A percentile compares a stretch with the other conserved stretches of the same genome.
Conservation (phyloP, 2,888 invertebrate genomes). For the Eurytoma californica region DNA sequence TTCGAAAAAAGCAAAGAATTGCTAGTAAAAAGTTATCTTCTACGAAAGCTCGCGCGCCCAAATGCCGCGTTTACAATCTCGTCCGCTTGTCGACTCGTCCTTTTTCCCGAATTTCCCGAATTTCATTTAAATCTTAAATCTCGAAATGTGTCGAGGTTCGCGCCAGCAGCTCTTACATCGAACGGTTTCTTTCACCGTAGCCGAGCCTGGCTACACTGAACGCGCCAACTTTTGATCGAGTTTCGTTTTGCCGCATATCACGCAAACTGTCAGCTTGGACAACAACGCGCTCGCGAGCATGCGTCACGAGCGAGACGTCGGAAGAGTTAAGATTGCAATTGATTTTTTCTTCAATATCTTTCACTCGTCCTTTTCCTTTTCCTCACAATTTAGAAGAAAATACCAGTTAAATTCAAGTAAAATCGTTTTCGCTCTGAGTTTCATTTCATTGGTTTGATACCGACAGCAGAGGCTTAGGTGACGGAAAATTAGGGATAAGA, state of each 20-base stretch:
- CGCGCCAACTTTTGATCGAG: conserved; percentile 46
- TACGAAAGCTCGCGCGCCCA: background rate
- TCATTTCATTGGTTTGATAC: no score
- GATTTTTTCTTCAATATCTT: conserved; percentile 28
- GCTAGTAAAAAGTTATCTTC: background rate
- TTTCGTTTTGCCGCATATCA: conserved; percentile 40
- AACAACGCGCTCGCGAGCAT: background rate
- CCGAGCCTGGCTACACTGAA: background rate
- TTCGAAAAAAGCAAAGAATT: background rate
- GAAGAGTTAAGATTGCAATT: conserved; percentile 44
- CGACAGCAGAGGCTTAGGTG: no score
- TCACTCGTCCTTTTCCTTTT: background rate
- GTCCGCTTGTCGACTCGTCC: no score
- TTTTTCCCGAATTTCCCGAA: conserved; percentile 1
- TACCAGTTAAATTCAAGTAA: no score
- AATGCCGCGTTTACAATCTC: background rate
- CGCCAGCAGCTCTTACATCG: conserved; percentile 21
- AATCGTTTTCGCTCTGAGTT: no score
- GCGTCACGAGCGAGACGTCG: background rate
- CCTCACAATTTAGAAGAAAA: background rate
- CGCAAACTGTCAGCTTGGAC: conserved; percentile 43
- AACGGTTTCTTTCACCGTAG: background rate
- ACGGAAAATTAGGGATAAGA: conserved; percentile 30
- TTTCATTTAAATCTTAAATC: conserved; percentile 46
- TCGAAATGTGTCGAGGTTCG: conserved; percentile 22